Evolutionary conservation across 1,140 invertebrate species (phyloP).

Genomic region (Dendroctonus valens): DNA sequence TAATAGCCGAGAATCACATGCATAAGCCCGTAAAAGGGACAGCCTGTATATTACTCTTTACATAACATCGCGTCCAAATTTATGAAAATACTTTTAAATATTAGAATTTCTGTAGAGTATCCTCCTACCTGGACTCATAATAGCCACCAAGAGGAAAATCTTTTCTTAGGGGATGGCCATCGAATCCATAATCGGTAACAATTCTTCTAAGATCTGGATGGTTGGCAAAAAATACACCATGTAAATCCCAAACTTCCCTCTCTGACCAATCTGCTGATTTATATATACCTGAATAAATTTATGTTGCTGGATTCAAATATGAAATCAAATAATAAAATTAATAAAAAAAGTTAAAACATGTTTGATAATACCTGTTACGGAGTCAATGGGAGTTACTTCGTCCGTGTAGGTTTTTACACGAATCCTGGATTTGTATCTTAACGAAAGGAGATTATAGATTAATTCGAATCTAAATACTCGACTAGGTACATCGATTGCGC

Average conservation of each 20-base stretch:
- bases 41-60: too few species aligned
- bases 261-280: conserved; percentile 50
- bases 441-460: conserved; percentile 35
- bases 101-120: too few species aligned
- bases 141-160: conserved; percentile 53
- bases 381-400: conserved; percentile 52
- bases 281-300: conserved; percentile 44
- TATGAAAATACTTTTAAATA: too few species aligned
- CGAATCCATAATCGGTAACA: conserved; percentile 53
- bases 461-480: conserved; percentile 32
- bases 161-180: conserved; percentile 51
- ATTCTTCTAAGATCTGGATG: conserved; percentile 54
- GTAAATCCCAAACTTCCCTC: conserved; percentile 54
- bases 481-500: conserved; percentile 30
- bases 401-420: conserved; percentile 53
- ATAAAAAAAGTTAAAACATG: too few species aligned
- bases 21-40: too few species aligned
- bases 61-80: too few species aligned
- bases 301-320: too few species aligned
- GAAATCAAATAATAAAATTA: too few species aligned
- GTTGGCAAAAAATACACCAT: conserved; percentile 52
- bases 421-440: conserved; percentile 36
- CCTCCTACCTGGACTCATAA: conserved; percentile 43
- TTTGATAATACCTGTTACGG: conserved; percentile 40
- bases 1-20: too few species aligned